Base-by-base conservation (phyloP, 2,888 invertebrate genomes). In the Argyresthia albistria region DNA sequence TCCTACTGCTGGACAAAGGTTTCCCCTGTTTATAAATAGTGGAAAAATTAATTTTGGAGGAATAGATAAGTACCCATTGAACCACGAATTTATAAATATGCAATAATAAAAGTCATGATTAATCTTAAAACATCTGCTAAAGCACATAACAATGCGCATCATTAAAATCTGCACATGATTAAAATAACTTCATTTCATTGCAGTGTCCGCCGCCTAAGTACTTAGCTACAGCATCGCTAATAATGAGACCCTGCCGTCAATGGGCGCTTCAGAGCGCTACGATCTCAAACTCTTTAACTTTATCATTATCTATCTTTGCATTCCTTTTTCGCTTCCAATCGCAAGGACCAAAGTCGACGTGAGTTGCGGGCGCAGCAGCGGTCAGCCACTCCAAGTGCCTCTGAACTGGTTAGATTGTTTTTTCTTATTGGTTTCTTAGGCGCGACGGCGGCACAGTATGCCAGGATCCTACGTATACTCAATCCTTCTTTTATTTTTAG, bases 401-500 rank as follows among this genome's bases (percentile, higher is more conserved):
- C 70, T 80, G 75, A 73, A 79, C 80, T 73, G 62, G 70, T 73
- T 69, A 67, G 64, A 69, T 70, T 69, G 60, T 76, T 80, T 76
- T 76, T 72, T 69, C 71, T 79, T 71, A 78, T 70, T 70, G 67
- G 68, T 68, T 68, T 66, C 69, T 66, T 71, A 69, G 63, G 48
- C 51, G 55, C 59, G 59, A 64, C 66, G 66, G 60, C 51, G 51
- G 67, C 57, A 61, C 64, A 65, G 67, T 78, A 77, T 74, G 73
- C 69, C 68, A 67, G 70, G 68, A 73, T 76, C 73, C 72, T 68
- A 66, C 71, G 70, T 71, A 70, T 70, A 69, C 67, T 65, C 73
- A 71, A 75, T 76, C 69, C 70, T 75, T 77, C 73, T 73, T 83
- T 84, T 81, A 80, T 80, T 84, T 84, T 82, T 80, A 76, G 71